Evolutionary conservation across 2,888 invertebrate genomes (phyloP).

Genomic region (Anarsia innoxiella): DNA sequence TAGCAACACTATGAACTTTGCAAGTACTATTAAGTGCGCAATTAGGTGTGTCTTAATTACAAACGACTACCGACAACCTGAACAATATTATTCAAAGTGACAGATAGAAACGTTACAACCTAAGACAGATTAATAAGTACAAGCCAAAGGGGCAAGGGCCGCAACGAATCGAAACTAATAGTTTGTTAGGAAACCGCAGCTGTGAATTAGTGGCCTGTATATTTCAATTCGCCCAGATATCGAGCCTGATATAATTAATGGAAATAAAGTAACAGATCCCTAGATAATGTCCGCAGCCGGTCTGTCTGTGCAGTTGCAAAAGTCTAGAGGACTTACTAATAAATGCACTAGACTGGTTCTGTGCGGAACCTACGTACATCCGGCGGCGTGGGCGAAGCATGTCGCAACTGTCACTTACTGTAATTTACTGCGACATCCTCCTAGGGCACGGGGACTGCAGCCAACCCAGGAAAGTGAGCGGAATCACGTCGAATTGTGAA

Average conservation of each 20-base stretch:
- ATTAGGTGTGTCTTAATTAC: constrained; percentile 12
- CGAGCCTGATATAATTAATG: constrained; percentile 63
- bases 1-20: constrained; percentile 6
- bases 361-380: constrained; percentile 69
- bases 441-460: constrained; percentile 33
- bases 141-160: constrained; percentile 45
- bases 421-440: constrained; percentile 56
- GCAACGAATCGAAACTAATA: constrained; percentile 51
- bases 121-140: constrained; percentile 38
- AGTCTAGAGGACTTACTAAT: constrained; percentile 38
- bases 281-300: constrained; percentile 60
- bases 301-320: constrained; percentile 68
- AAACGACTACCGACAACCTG: constrained; percentile 28
- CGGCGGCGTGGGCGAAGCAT: constrained; percentile 60
- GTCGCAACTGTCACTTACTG: constrained; percentile 59
- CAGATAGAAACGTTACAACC: constrained; percentile 46
- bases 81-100: constrained; percentile 39
- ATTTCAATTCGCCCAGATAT: constrained; percentile 53
- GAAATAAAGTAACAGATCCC: constrained; percentile 64
- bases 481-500: constrained; percentile 37
- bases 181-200: constrained; percentile 59
- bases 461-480: constrained; percentile 39
- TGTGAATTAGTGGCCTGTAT: constrained; percentile 42
- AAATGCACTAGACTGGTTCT: constrained; percentile 54
- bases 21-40: constrained; percentile 6